A percentile compares a stretch with the other conserved stretches of the same genome.
Evolutionary conservation across 2,113 vertebrate species (phyloP).

Genomic region (Pygoscelis antarcticus): DNA sequence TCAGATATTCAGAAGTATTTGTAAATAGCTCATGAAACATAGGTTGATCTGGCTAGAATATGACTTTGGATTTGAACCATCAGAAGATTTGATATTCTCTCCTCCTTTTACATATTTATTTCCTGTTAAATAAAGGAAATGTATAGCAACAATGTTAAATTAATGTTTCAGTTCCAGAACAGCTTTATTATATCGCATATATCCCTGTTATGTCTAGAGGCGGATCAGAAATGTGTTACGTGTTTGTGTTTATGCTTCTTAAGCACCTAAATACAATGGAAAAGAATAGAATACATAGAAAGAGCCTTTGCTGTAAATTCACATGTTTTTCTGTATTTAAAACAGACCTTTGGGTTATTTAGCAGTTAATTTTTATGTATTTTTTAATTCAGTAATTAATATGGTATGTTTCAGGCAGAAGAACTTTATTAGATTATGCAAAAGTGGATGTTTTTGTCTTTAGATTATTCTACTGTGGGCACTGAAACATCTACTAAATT

Average conservation of each 20-base stretch:
- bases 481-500: slow-evolving; percentile 57
- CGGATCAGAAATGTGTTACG: not conserved
- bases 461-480: not conserved
- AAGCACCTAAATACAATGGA: not conserved
- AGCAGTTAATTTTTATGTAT: not conserved
- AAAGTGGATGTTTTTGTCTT: not conserved
- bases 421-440: not conserved
- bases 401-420: not conserved
- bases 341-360: not conserved
- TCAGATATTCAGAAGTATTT: not conserved
- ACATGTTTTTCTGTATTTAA: not conserved
- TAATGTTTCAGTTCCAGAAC: not conserved
- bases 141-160: not conserved
- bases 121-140: not conserved
- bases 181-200: not conserved
- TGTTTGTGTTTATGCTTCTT: not conserved
- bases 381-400: not conserved
- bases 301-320: not conserved
- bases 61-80: not conserved
- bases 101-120: not conserved
- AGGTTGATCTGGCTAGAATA: not conserved
- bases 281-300: not conserved
- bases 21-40: not conserved
- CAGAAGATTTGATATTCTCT: not conserved
- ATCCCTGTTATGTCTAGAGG: not conserved